Base-by-base conservation (phyloP, 2,113 vertebrate species). In the Gadus macrocephalus region DNA sequence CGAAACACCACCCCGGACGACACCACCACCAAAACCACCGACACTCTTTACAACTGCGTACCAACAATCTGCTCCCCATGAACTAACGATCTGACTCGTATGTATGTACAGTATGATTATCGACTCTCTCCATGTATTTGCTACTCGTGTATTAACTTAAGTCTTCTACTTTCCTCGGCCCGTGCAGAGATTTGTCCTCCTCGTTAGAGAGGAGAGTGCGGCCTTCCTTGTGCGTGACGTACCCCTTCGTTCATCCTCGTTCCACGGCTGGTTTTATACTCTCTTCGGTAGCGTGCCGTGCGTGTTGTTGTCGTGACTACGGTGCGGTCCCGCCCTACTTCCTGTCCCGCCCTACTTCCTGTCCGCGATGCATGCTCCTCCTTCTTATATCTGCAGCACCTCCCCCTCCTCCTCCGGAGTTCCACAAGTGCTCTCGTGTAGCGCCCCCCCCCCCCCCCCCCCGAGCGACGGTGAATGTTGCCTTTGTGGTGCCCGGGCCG, bases 371-470 rank as follows among this genome's bases (percentile, higher is more conserved):
- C 59, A 28, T 20, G 19, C 14, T 38, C 11, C 53, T 19, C n/a
- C 53, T 19, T 15, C 28, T 9, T 17, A 15, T 55, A 53, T 55
- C 17, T 53, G 58, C 25, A 25, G 2, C 25, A 2, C 25, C 25
- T 25, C 25, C 25, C 25, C 25, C 25, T 25, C 72, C 79, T 86
- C 77, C 58, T 74, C 76, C 35, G 3, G 35, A 77, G 77, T 62
- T 81, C 72, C 83, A 76, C 55, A 87, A 87, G 81, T 89, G 84
- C 84, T 89, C 83, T 87, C 86, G 85, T 79, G 3, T 73, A 49
- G 81, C 65, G 64, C 84, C 75, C 59, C n/a, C 16, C 42, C 8
- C 12, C 42, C 6, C 8, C 42, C 42, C 42, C 8, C 42, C 11
- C 68, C 72, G 53, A 25, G 75, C 42, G 64, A 66, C 64, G 74